Evolutionary conservation across 2,888 invertebrate genomes (phyloP).

Genomic region (Agrotis ipsilon): DNA sequence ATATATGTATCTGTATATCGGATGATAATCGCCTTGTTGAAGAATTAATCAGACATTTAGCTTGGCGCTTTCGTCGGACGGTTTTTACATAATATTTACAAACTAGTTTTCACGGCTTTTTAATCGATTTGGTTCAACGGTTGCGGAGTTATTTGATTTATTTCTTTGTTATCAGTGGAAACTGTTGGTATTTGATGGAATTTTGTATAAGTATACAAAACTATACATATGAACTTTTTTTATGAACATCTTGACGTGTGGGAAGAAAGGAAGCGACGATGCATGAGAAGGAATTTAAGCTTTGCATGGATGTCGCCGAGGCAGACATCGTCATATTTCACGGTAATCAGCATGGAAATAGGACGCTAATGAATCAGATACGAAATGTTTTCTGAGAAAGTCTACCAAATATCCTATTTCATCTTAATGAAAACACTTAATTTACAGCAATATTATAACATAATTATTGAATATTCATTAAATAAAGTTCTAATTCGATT

Average conservation of each 20-base stretch:
- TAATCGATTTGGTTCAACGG: constrained; percentile 42
- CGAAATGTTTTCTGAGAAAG: constrained; percentile 38
- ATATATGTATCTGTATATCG: constrained; percentile 70
- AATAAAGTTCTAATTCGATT: constrained; percentile 48
- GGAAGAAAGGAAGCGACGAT: neutral
- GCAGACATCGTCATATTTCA: constrained; percentile 6
- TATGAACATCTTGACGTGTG: neutral
- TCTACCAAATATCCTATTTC: constrained; percentile 22
- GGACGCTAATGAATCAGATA: neutral
- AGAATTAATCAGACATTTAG: constrained; percentile 71
- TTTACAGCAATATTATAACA: constrained; percentile 18
- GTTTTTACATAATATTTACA: constrained; percentile 53
- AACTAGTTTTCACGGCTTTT: constrained; percentile 47
- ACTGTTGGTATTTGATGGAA: neutral
- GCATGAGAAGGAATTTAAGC: no score
- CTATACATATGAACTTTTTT: no score
- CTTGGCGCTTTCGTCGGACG: constrained; percentile 48
- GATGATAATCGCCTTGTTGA: constrained; percentile 73
- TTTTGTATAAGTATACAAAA: no score
- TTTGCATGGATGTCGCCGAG: neutral
- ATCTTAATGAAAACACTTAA: constrained; percentile 37
- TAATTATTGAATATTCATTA: constrained; percentile 44
- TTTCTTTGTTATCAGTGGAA: constrained; percentile 28
- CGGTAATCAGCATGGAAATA: constrained; percentile 21
- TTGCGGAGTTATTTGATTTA: constrained; percentile 41